These are phyloP conservation scores for Ceratosolen fusciceps DNA, from an alignment of 1,140 invertebrate species.

Conservation along the genomic window DNA sequence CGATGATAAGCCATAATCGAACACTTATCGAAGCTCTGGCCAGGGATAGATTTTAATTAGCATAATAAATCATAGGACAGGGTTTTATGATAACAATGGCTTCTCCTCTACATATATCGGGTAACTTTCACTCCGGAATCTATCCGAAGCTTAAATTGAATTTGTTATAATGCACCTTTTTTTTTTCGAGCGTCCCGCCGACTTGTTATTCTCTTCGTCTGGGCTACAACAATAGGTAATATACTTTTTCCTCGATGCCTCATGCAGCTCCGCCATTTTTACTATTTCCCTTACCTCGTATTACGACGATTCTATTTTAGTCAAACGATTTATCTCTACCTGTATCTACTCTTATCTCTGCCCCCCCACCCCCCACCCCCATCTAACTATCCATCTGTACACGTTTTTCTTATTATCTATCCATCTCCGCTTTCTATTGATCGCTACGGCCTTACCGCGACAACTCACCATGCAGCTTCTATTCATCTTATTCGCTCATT, in stretches of 20 bases:
- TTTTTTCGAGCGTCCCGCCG: not conserved
- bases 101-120: not conserved
- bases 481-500: not conserved
- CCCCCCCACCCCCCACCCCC: no score
- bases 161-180: no score
- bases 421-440: slow-evolving; percentile 11
- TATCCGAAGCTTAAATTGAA: not conserved
- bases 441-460: not conserved
- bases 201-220: not conserved
- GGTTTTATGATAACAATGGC: not conserved
- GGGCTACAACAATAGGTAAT: not conserved
- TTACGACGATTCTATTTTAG: slow-evolving; percentile 4
- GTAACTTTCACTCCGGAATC: not conserved
- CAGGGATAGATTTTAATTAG: not conserved
- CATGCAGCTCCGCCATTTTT: not conserved
- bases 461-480: not conserved
- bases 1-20: no score
- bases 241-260: not conserved
- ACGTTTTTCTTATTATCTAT: no score
- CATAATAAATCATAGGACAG: not conserved
- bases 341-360: not conserved
- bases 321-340: not conserved
- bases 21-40: no score
- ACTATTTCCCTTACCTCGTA: slow-evolving; percentile 5
- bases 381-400: no score